phyloP scores from a whole-genome alignment of 2,888 invertebrate genomes.

The Conomelus anceps region DNA sequence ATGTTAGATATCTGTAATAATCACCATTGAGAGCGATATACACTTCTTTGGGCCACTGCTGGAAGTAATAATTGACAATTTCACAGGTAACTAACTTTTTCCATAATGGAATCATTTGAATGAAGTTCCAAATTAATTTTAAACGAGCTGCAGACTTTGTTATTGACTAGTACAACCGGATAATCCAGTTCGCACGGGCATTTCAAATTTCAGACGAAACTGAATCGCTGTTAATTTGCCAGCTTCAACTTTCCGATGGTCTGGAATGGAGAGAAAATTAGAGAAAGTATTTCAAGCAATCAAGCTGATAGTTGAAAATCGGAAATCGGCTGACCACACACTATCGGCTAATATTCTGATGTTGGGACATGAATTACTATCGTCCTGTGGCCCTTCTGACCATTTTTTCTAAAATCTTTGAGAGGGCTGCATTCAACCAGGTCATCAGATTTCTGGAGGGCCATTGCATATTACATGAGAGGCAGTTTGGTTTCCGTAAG shows the following conservation, averaged over 20 bases:
- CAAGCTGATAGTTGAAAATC: background rate
- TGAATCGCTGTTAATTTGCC: background rate
- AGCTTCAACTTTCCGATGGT: background rate
- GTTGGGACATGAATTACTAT: too few species aligned
- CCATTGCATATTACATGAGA: too few species aligned
- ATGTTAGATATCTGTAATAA: background rate
- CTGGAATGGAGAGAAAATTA: background rate
- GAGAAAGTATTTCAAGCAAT: background rate
- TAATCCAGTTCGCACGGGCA: background rate
- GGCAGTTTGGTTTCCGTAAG: too few species aligned
- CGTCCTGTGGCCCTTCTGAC: too few species aligned
- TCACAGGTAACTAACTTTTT: background rate
- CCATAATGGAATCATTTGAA: background rate
- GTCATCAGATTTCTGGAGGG: too few species aligned
- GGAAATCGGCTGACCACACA: too few species aligned
- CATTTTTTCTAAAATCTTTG: too few species aligned
- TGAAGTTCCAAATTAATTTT: background rate
- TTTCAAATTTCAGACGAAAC: background rate
- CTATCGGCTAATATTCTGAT: too few species aligned
- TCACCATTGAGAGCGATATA: background rate
- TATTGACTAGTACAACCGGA: background rate
- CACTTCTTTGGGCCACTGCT: background rate
- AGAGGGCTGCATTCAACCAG: too few species aligned
- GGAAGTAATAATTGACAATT: background rate
- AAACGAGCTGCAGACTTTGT: background rate